Conservation (phyloP, 1,140 invertebrate species). For the Scylla paramamosain region DNA sequence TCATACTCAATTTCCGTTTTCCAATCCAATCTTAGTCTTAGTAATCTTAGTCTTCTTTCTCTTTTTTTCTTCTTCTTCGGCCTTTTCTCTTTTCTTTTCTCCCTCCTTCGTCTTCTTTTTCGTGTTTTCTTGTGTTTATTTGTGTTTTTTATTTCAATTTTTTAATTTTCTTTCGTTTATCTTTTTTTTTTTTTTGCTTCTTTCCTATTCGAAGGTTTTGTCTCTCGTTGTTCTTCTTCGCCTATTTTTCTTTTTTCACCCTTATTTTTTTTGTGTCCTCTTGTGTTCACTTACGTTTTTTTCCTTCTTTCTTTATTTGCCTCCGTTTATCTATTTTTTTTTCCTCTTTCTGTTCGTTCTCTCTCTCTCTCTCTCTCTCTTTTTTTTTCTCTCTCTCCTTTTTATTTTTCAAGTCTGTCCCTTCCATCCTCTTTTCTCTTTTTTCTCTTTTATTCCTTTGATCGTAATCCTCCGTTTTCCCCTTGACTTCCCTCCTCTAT, state of each 20-base stretch:
- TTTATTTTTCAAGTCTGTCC: not conserved
- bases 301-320: not conserved
- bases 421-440: not conserved
- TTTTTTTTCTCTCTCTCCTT: not conserved
- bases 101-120: not conserved
- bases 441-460: not conserved
- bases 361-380: not conserved
- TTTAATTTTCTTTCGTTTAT: not conserved
- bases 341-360: not conserved
- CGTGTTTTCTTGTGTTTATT: not conserved
- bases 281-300: not conserved
- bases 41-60: not conserved
- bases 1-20: not conserved
- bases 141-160: not conserved
- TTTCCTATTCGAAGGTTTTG: not conserved
- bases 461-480: no score
- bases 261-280: not conserved
- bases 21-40: no score
- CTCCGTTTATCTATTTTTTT: not conserved
- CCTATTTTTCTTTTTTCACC: not conserved
- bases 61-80: slow-evolving; percentile 6
- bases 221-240: not conserved
- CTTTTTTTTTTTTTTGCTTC: not conserved
- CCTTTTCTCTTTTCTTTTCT: slow-evolving; percentile 25
- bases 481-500: not conserved